Evolutionary conservation across 2,888 invertebrate genomes (phyloP).

Genomic region (Melipona bicolor): DNA sequence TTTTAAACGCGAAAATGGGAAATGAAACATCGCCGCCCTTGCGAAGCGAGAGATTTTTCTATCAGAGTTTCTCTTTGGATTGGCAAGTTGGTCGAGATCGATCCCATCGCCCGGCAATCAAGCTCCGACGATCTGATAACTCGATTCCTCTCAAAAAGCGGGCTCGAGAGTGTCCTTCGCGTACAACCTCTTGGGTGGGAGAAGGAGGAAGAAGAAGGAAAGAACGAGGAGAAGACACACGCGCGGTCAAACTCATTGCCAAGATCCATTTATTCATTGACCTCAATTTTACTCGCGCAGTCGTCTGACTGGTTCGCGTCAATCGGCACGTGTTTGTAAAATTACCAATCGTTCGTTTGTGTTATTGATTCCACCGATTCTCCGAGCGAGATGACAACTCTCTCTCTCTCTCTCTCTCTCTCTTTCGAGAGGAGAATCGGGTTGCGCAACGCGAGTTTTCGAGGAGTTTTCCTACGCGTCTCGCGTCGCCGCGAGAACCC

Average conservation of each 20-base stretch:
- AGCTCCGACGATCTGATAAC: neutral
- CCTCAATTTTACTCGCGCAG: neutral
- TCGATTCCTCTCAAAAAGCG: neutral
- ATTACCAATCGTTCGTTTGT: neutral
- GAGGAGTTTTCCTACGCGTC: neutral
- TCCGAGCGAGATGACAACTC: neutral
- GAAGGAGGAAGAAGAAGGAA: neutral
- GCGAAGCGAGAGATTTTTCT: neutral
- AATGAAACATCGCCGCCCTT: neutral
- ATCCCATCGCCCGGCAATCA: neutral
- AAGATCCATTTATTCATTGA: slow-evolving; percentile 15
- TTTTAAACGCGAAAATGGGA: neutral
- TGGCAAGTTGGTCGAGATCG: neutral
- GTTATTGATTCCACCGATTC: too few species aligned
- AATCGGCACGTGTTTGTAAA: neutral
- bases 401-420: neutral
- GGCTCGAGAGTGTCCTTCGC: neutral
- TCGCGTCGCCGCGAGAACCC: neutral
- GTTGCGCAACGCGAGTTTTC: neutral
- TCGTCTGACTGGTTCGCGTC: neutral
- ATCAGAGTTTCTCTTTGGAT: neutral
- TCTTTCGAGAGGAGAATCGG: too few species aligned
- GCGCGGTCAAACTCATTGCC: neutral
- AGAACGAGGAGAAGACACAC: neutral
- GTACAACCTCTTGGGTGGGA: neutral